Evolutionary conservation across 37 sponge, comb jelly and placozoan genomes (phyloP).

Genomic region (Halichondria panicea): DNA sequence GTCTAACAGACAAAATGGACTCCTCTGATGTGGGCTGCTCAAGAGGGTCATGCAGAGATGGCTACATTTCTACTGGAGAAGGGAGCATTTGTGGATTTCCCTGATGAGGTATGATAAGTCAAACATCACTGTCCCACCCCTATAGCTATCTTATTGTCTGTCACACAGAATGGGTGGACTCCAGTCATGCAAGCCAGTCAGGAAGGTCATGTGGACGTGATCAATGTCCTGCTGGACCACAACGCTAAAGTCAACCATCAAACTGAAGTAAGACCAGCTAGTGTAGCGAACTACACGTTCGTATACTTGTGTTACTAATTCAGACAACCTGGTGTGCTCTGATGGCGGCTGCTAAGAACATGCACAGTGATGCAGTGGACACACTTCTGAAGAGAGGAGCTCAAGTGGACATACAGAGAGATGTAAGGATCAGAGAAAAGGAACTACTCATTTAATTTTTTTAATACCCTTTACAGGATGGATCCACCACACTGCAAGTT

Average conservation of each 20-base stretch:
- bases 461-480: background rate
- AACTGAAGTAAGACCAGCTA: too few species aligned
- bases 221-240: background rate
- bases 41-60: background rate
- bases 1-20: too few species aligned
- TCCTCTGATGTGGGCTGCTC: background rate
- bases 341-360: too few species aligned
- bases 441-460: background rate
- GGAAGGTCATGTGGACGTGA: background rate
- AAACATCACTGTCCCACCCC: background rate
- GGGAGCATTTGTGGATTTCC: background rate
- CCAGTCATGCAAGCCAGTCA: slow-evolving; percentile 1
- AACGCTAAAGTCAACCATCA: too few species aligned
- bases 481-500: slow-evolving; percentile 9
- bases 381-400: too few species aligned
- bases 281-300: too few species aligned
- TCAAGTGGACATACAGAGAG: background rate
- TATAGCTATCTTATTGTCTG: too few species aligned
- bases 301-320: too few species aligned
- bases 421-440: background rate
- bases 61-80: background rate
- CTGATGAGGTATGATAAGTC: background rate
- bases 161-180: slow-evolving; percentile 19
- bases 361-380: too few species aligned
- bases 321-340: too few species aligned